A percentile compares a stretch with the other conserved stretches of the same genome.
Evolutionary conservation across 2,113 vertebrate species (phyloP).

Genomic region (Apaloderma vittatum): DNA sequence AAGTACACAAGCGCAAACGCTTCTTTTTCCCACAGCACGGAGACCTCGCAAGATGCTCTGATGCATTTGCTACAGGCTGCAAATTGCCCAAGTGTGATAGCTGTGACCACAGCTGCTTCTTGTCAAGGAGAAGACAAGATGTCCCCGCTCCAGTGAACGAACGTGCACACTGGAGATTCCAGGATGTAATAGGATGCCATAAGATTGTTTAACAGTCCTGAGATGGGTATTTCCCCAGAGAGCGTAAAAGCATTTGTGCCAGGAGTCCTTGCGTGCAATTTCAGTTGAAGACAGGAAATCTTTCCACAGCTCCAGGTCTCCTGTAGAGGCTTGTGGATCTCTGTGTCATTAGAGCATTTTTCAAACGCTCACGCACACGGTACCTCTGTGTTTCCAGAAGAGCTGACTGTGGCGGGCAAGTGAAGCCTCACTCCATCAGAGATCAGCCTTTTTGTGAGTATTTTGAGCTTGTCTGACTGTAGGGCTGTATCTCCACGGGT

Average conservation of each 20-base stretch:
- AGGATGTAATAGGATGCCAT: background rate
- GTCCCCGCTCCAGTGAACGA: background rate
- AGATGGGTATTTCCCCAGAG: background rate
- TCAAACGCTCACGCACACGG: rapidly evolving
- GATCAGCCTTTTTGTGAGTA: background rate
- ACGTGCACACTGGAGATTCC: background rate
- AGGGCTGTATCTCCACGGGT: background rate
- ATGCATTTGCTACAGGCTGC: background rate
- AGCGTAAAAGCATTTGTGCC: background rate
- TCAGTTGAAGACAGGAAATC: background rate
- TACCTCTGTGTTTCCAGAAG: background rate
- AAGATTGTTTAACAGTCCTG: background rate
- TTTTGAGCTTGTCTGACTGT: background rate
- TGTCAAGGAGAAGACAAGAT: background rate
- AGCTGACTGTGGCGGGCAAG: background rate
- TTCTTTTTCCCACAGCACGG: background rate
- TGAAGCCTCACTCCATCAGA: rapidly evolving
- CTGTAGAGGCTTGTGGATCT: background rate
- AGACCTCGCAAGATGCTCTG: background rate
- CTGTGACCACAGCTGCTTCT: background rate
- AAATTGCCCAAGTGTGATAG: background rate
- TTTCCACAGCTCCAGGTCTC: background rate
- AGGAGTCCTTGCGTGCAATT: background rate
- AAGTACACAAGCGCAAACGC: rapidly evolving
- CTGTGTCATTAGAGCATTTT: background rate